These are phyloP conservation scores for Choreutis nemorana DNA, from an alignment of 2,888 invertebrate species.

Conservation along the genomic window DNA sequence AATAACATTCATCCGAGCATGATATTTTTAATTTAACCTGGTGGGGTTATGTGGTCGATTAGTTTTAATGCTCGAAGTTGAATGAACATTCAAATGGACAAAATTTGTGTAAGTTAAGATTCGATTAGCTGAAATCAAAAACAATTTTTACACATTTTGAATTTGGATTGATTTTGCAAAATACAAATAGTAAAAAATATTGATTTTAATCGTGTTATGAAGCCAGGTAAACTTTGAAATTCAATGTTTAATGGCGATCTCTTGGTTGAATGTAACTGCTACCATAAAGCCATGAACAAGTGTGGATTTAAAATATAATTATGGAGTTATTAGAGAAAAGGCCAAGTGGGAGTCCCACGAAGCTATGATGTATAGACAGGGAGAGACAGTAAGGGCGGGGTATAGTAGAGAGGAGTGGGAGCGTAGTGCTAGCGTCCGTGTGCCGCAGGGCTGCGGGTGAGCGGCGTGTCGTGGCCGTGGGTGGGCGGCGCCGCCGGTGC, in stretches of 20 bases:
- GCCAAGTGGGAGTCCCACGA: too few relatives aligned
- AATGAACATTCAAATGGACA: not conserved
- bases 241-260: too few relatives aligned
- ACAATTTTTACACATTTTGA: too few relatives aligned
- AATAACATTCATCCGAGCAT: slow-evolving; percentile 59
- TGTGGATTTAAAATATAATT: too few relatives aligned
- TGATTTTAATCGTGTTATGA: too few relatives aligned
- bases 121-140: not conserved
- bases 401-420: slow-evolving; percentile 20
- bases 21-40: slow-evolving; percentile 45
- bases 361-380: too few relatives aligned
- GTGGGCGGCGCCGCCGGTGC: slow-evolving; percentile 70
- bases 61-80: slow-evolving; percentile 34
- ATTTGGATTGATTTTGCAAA: too few relatives aligned
- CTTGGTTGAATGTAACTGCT: too few relatives aligned
- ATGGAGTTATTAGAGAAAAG: too few relatives aligned
- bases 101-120: not conserved
- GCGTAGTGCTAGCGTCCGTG: slow-evolving; percentile 44
- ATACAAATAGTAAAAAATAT: too few relatives aligned
- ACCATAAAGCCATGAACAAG: too few relatives aligned
- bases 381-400: slow-evolving; percentile 4
- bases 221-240: too few relatives aligned
- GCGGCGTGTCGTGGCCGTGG: slow-evolving; percentile 81
- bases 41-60: slow-evolving; percentile 50
- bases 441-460: slow-evolving; percentile 78